Evolutionary conservation across 2,797 vertebrate genomes (phyloP), one percentile per base, ranked within the genome.

Genomic region (Sebastes diaconus): DNA sequence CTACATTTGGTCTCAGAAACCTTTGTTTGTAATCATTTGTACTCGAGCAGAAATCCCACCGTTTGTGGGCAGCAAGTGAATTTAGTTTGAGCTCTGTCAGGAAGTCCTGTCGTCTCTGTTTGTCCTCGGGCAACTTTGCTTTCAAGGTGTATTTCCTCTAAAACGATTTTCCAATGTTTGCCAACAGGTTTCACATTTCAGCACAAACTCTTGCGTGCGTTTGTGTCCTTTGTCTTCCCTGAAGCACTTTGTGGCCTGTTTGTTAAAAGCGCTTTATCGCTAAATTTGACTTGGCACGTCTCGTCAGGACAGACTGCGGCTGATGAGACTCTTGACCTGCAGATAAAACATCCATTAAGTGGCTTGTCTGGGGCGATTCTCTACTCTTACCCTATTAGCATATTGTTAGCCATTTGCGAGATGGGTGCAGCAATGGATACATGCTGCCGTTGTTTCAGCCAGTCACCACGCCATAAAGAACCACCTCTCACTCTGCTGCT

Each of bases 281-380:
- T 87, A 92, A 92, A 92, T 93, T 84, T 80, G 85, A 90, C 91
- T 91, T 92, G 91, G 92, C 93, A 89, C 86, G 11, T 93, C 91
- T 90, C 87, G 91, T 93, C 88, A 57, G 79, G 89, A 36, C 73
- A 84, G 91, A 92, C 90, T 84, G 87, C 69, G 64, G 87, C 88
- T 81, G 91, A 92, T 90, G 90, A 88, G 89, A 81, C 83, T 85
- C 84, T 69, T 14, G 85, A 89, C 86, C 82, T 83, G 79, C 87
- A 92, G 91, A 92, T 92, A 94, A 93, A 92, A 88, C 91, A 87
- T 91, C 91, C 92, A 90, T 93, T 91, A 92, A 89, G 80, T 61
- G 83, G 76, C 90, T 86, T 84, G 89, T 93, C 92, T 86, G 80
- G 83, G 84, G 39, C 79, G 14, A 70, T 89, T 83, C 85, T 46